Evolutionary conservation across 2,888 invertebrate species (phyloP).

Genomic region (Orthosia gothica): DNA sequence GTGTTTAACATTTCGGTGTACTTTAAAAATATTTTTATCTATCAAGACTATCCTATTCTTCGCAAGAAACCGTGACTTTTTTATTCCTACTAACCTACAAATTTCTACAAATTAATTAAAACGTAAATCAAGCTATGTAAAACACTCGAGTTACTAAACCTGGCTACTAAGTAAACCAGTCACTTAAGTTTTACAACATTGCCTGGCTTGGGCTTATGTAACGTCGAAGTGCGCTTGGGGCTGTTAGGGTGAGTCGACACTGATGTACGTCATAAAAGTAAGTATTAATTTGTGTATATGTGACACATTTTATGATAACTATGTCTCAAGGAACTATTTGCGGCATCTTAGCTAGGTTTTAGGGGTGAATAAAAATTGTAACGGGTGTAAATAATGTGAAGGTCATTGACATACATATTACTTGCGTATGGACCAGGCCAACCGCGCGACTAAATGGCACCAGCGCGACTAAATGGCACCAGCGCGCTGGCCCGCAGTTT

Average conservation of each 20-base stretch:
- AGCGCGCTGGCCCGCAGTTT: too few relatives aligned
- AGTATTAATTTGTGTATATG: background rate
- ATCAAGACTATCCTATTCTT: too few relatives aligned
- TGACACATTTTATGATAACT: slow-evolving; percentile 16
- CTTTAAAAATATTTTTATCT: too few relatives aligned
- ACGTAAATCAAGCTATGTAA: slow-evolving; percentile 31
- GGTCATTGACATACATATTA: too few relatives aligned
- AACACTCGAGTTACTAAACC: slow-evolving; percentile 10
- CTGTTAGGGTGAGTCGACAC: slow-evolving; percentile 39
- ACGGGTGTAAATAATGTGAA: too few relatives aligned
- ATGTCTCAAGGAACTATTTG: background rate
- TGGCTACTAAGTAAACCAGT: slow-evolving; percentile 53
- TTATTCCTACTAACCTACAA: too few relatives aligned
- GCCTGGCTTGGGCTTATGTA: slow-evolving; percentile 37
- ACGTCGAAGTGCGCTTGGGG: slow-evolving; percentile 43
- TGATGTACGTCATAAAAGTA: slow-evolving; percentile 20
- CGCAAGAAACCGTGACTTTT: too few relatives aligned
- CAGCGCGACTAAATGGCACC: too few relatives aligned
- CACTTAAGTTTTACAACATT: slow-evolving; percentile 65
- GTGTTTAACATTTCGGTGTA: too few relatives aligned
- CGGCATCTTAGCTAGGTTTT: background rate
- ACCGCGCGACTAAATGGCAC: too few relatives aligned
- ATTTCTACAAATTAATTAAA: slow-evolving; percentile 13
- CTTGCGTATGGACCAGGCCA: too few relatives aligned
- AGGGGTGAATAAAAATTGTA: too few relatives aligned